These are phyloP conservation scores for Epinotia brunnichana DNA, from an alignment of 2,888 invertebrate genomes.

Conservation along the genomic window DNA sequence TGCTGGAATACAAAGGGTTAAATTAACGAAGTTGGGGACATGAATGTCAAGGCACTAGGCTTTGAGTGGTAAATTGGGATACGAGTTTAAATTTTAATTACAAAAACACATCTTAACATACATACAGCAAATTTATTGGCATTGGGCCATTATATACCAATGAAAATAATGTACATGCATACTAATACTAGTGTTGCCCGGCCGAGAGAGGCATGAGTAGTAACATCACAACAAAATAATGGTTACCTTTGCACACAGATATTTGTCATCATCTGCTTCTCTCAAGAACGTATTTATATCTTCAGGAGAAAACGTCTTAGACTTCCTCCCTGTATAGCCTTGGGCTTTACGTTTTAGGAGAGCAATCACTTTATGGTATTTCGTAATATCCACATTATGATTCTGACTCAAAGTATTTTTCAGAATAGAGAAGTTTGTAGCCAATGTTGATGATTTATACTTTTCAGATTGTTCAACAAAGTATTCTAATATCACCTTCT, in stretches of 20 bases:
- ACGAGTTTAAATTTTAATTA: too few relatives aligned
- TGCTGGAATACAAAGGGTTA: too few relatives aligned
- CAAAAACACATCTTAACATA: too few relatives aligned
- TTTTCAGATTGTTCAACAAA: slow-evolving; percentile 34
- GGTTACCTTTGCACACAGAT: slow-evolving; percentile 38
- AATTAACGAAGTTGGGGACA: not conserved
- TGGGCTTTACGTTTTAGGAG: slow-evolving; percentile 25
- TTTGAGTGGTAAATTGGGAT: too few relatives aligned
- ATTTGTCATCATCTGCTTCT: slow-evolving; percentile 32
- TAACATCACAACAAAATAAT: not conserved
- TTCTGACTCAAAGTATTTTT: slow-evolving; percentile 37
- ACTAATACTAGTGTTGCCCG: not conserved
- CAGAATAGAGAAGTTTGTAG: slow-evolving; percentile 42
- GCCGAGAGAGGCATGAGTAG: too few relatives aligned
- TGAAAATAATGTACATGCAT: too few relatives aligned
- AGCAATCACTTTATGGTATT: slow-evolving; percentile 26
- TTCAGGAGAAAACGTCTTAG: slow-evolving; percentile 29
- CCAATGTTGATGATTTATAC: slow-evolving; percentile 33
- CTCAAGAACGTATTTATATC: slow-evolving; percentile 39
- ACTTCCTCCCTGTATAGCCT: slow-evolving; percentile 31
- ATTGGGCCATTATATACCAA: too few relatives aligned
- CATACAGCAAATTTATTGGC: too few relatives aligned
- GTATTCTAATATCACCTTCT: slow-evolving; percentile 33
- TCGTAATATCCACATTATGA: slow-evolving; percentile 37
- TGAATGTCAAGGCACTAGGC: too few relatives aligned